Evolutionary conservation across 2,888 invertebrate species (phyloP), one percentile per base, ranked within the genome.

Genomic region (Caenorhabditis sp.): DNA sequence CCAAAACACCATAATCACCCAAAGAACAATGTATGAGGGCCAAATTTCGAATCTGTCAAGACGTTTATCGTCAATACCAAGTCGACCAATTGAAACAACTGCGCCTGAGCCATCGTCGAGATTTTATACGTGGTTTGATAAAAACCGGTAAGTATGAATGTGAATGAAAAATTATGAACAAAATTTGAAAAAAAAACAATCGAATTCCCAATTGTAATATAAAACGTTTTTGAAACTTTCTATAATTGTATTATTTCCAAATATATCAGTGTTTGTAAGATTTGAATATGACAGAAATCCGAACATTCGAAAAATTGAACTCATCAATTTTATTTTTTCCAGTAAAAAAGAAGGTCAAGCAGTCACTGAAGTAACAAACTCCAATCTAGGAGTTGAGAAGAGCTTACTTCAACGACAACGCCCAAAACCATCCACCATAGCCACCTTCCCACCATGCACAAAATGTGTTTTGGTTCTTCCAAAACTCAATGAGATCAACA

Each of bases 11-110:
- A 58, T 82, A 50, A 71, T 73, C 25, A 77, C 78, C 21, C 80
- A 80, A 54, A 76, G 78, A 50, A 77, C 80, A 58, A 78, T 76
- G 50, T 82, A 82, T 59, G 82, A 82, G 61, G 63, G 77, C 56
- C 65, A 76, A 70, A 61, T 79, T 66, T 64, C 61, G 43, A 63
- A 70, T 36, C 25, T 73, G 27, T 65, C 68, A 1, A 61, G 68
- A 20, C 68, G 61, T 59, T 8, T 21, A 68, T 25, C 31, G 31
- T 31, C 31, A 10, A 31, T 31, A 31, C 31, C 73, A 68, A 21
- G 65, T 62, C 21, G 20, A 38, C n/a, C 63, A 0, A 66, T 63
- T 56, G 70, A 70, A 17, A 56, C 71, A n/a, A 62, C 65, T 52
- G 17, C 60, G 63, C 20, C 53, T 50, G 14, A 68, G 58, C 66